Evolutionary conservation across 2,113 vertebrate species (phyloP).

Genomic region (Carlito syrichta): DNA sequence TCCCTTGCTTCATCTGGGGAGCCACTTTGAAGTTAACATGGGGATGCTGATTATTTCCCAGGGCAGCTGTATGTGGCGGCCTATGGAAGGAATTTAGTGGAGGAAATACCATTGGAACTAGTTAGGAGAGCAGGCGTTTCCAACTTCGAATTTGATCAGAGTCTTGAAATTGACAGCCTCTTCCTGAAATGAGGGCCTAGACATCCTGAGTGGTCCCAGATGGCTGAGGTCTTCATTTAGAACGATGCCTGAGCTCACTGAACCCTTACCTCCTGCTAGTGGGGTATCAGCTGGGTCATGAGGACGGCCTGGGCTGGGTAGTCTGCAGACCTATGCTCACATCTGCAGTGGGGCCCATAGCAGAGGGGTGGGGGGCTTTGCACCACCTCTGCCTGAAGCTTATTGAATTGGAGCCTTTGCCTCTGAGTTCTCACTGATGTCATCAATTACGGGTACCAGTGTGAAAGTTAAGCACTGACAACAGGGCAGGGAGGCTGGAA

Average conservation of each 20-base stretch:
- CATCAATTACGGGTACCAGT: neutral
- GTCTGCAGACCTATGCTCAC: neutral
- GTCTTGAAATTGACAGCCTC: neutral
- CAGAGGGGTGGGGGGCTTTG: accelerated
- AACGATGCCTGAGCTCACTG: neutral
- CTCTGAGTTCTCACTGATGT: neutral
- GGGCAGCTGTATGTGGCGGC: neutral
- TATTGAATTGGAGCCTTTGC: neutral
- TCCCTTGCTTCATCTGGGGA: neutral
- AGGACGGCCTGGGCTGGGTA: neutral
- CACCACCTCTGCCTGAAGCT: neutral
- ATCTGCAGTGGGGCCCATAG: neutral
- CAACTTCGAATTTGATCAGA: conserved; percentile 16
- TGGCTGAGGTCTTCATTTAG: neutral
- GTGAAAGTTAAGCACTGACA: neutral
- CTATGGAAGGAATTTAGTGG: neutral
- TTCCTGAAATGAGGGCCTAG: neutral
- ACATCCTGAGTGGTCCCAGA: neutral
- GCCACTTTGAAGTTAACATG: neutral
- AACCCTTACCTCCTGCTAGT: neutral
- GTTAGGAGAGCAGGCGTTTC: neutral
- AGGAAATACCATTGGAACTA: neutral
- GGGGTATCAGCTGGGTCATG: neutral
- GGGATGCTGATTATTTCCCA: neutral
- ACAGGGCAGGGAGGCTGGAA: neutral